Base-by-base conservation (phyloP, 2,888 invertebrate genomes). In the Mycalesis mineus region DNA sequence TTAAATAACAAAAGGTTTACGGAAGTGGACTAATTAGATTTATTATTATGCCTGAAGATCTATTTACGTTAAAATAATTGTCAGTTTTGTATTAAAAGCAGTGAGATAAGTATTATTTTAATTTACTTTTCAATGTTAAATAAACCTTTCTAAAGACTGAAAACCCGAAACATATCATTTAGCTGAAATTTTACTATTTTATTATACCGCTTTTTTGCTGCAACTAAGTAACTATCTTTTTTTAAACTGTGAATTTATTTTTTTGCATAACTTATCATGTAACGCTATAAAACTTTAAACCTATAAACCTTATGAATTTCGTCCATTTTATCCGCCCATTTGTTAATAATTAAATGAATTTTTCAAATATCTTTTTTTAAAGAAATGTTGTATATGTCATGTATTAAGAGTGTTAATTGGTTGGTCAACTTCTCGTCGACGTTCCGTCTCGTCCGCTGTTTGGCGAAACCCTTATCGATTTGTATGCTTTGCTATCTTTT, bases 111-210 rank as follows among this genome's bases (percentile, higher is more conserved):
- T 50, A 15, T 33, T 42, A 33, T 52, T 33, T 15, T 40, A 40
- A 50, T 57, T 37, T 33, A 37, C 17, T 37, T 51, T 40, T 57
- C 29, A 29, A 44, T 42, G 37, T 51, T 47, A 54, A 57, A 51
- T 22, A 51, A 54, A 51, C 22, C 73, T 77, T 75, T 76, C 73
- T 75, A 67, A 82, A 83, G 82, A 83, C 82, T 83, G 82, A 82
- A 63, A 73, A 69, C 69, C 67, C 76, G 70, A 76, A 75, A 80
- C 82, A 82, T 83, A 82, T 82, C 79, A 82, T 82, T 80, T 78
- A 73, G 71, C 67, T 69, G 68, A 73, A 69, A 73, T 69, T 69
- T 72, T 11, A 51, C 33, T 57, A 57, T 59, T 57, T 60, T 61
- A 51, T 54, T 57, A 54, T 57, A 47, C 29, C 45, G 51, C 51